Base-by-base conservation (phyloP, 2,888 invertebrate species). In the Harpagoxenus sublaevis region DNA sequence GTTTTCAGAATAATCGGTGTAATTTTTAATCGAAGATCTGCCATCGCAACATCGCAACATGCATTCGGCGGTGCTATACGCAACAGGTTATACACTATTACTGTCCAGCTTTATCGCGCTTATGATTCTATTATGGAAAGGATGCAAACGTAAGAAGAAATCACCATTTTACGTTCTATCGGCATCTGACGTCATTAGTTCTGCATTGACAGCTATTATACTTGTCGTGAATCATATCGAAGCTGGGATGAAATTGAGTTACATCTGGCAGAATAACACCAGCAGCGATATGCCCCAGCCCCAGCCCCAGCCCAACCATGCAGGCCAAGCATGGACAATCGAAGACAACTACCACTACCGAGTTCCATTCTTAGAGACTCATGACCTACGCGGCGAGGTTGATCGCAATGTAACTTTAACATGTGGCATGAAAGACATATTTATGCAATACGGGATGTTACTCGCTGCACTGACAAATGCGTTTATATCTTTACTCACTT, bases 381-480 rank as follows among this genome's bases (percentile, higher is more conserved):
- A 83, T n/a, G 71, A 88, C 35, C 62, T 70, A 70, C 55, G 55
- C 28, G 53, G 74, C 35, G 23, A 85, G 3, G 55, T 65, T 15
- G 39, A 84, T 28, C 55, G 65, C 39, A 66, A 85, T 39, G 31
- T 60, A 31, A 73, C 70, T 53, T n/a, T 31, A 39, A 48, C 77
- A 12, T 94, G 94, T 73, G 78, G 91, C 62, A 88, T 88, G 10
- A 88, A 77, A 53, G 88, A 89, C n/a, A 75, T 92, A 45, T 51
- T 94, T n/a, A 87, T 91, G 85, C 91, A 93, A 9, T 93, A 94
- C 85, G 92, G 92, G n/a, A 89, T 92, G 85, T 92, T 95, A 83
- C 75, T 94, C 9, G 88, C 94, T 10, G 94, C 95, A 62, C 92
- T 95, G 53, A 89, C 91, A 51, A 95, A 94, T 84, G 92, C 94